A percentile compares a stretch with the other conserved stretches of the same genome.
Conservation (phyloP, 2,113 vertebrate species). For the Leucopsar rothschildi region DNA sequence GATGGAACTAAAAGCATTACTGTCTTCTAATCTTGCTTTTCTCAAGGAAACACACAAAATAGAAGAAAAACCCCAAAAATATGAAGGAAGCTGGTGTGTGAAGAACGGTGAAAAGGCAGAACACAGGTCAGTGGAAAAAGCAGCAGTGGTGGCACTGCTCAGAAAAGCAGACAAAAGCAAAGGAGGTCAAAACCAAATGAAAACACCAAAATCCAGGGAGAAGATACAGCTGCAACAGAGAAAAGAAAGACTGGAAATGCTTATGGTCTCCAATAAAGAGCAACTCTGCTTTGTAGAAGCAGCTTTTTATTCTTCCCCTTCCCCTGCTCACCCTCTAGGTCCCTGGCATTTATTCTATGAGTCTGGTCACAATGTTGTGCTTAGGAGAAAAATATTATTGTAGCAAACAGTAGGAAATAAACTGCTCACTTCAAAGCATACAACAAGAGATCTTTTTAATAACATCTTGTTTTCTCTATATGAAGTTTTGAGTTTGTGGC, state of each 20-base stretch:
- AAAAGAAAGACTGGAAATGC: background rate
- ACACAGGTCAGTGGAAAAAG: background rate
- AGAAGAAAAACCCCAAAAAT: background rate
- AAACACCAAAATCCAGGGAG: background rate
- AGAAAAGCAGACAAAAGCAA: background rate
- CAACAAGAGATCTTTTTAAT: background rate
- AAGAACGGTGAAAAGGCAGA: background rate
- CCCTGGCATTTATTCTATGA: background rate
- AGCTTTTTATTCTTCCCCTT: background rate
- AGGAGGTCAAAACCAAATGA: background rate
- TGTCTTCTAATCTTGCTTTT: background rate
- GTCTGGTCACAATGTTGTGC: background rate
- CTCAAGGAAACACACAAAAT: background rate
- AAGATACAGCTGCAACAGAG: background rate
- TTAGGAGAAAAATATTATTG: background rate
- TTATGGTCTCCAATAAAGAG: background rate
- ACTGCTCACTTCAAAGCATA: background rate
- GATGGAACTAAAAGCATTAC: background rate
- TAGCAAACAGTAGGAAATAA: background rate
- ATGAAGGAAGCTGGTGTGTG: background rate
- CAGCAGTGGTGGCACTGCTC: background rate
- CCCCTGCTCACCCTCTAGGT: background rate
- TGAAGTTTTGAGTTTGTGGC: background rate
- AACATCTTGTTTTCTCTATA: background rate
- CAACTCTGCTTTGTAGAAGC: background rate